Conservation (phyloP, 1,140 invertebrate genomes). For the Cotesia vestalis region DNA sequence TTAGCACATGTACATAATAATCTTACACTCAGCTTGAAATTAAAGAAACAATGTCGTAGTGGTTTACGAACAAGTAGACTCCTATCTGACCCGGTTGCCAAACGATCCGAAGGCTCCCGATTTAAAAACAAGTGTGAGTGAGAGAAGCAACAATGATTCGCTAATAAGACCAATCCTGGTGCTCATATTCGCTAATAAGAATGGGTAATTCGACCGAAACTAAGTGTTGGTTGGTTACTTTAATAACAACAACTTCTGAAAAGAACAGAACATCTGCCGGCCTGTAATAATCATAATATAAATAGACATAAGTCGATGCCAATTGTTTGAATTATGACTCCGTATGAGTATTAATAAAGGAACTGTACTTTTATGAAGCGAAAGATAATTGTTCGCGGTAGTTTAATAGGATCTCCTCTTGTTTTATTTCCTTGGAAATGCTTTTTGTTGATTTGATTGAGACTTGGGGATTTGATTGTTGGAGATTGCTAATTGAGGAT, state of each 20-base stretch:
- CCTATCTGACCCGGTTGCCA: constrained; percentile 61
- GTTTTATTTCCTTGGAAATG: not conserved
- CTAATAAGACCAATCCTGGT: too few relatives aligned
- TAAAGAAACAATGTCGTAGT: constrained; percentile 60
- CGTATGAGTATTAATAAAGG: not conserved
- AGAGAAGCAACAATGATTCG: too few relatives aligned
- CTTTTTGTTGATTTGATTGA: not conserved
- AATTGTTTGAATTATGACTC: not conserved
- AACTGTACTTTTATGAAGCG: constrained; percentile 13
- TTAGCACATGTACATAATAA: too few relatives aligned
- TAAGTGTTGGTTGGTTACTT: not conserved
- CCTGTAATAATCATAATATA: not conserved
- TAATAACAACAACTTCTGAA: not conserved
- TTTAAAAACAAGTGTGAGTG: too few relatives aligned
- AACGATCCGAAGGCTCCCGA: constrained; percentile 44
- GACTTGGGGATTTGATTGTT: too few relatives aligned
- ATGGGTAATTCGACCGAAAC: constrained; percentile 1
- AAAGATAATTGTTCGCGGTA: too few relatives aligned
- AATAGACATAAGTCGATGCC: not conserved
- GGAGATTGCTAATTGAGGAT: too few relatives aligned
- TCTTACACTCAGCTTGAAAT: too few relatives aligned
- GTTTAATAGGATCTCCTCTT: too few relatives aligned
- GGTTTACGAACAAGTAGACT: constrained; percentile 56
- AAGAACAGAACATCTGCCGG: not conserved
- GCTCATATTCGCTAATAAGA: not conserved